These are phyloP conservation scores for Papilio dardanus DNA, from an alignment of 1,140 invertebrate species.

Conservation along the genomic window DNA sequence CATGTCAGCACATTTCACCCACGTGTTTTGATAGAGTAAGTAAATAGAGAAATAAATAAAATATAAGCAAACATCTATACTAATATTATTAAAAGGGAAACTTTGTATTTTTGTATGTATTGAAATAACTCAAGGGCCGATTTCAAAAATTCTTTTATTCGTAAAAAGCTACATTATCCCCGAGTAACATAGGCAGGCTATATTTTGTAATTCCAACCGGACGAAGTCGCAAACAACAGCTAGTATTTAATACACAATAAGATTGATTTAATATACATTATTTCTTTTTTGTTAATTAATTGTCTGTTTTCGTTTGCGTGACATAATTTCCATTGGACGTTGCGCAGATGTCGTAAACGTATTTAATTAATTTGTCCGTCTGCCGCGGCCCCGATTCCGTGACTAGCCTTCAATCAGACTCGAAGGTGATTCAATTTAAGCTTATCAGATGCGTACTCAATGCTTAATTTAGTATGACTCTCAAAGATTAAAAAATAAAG, in stretches of 20 bases:
- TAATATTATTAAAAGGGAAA: no score
- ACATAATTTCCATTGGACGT: constrained; percentile 39
- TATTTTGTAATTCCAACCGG: no score
- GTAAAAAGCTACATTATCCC: no score
- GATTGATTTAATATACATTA: no score
- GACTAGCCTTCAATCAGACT: constrained; percentile 69
- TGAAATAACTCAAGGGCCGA: no score
- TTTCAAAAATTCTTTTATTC: no score
- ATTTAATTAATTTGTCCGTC: constrained; percentile 70
- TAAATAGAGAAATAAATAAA: neutral
- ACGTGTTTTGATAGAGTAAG: neutral
- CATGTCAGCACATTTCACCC: neutral
- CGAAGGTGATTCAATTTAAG: constrained; percentile 67
- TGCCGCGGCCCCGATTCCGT: constrained; percentile 56
- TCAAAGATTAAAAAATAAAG: constrained; percentile 40
- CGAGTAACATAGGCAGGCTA: no score
- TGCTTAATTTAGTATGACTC: constrained; percentile 52
- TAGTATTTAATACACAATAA: no score
- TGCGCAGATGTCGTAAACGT: constrained; percentile 45
- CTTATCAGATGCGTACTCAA: constrained; percentile 62
- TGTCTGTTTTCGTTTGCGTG: constrained; percentile 19
- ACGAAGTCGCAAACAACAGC: no score
- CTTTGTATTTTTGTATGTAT: no score
- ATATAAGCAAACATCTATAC: no score
- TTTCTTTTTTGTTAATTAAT: no score